Percentiles rank a stretch among this genome's conserved stretches.
Evolutionary conservation across 2,113 vertebrate genomes (phyloP).

Genomic region (Odontophorus gujanensis): DNA sequence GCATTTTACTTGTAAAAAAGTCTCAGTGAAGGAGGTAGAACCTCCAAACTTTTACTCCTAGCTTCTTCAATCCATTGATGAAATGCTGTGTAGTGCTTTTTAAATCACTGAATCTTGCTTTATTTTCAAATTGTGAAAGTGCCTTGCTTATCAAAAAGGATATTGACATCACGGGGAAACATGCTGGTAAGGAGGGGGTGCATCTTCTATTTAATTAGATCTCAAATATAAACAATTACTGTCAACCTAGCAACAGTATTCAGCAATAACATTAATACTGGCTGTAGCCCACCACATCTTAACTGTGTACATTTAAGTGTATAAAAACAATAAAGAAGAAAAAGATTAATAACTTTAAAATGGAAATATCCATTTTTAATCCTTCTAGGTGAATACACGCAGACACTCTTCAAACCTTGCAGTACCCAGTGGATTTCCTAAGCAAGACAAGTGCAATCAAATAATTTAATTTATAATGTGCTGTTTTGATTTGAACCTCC

Average conservation of each 20-base stretch:
- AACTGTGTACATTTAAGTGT: background rate
- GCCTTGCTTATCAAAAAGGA: background rate
- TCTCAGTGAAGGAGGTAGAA: background rate
- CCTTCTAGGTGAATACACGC: background rate
- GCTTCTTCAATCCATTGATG: background rate
- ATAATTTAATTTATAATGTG: background rate
- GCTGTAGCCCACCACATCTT: background rate
- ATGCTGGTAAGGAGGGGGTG: background rate
- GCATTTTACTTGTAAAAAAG: background rate
- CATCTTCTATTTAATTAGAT: background rate
- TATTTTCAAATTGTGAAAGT: background rate
- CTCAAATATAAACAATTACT: background rate
- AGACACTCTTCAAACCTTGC: background rate
- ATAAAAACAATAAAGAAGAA: background rate
- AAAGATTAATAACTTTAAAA: background rate
- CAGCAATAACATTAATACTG: fast-evolving
- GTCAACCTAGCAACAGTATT: background rate
- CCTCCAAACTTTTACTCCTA: background rate
- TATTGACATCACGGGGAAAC: background rate
- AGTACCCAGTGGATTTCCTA: background rate
- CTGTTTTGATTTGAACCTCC: background rate
- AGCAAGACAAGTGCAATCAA: background rate
- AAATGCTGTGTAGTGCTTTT: background rate
- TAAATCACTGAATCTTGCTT: background rate
- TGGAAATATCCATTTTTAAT: background rate